These are phyloP conservation scores for Sula dactylatra DNA, from an alignment of 2,113 vertebrate species.

Conservation along the genomic window DNA sequence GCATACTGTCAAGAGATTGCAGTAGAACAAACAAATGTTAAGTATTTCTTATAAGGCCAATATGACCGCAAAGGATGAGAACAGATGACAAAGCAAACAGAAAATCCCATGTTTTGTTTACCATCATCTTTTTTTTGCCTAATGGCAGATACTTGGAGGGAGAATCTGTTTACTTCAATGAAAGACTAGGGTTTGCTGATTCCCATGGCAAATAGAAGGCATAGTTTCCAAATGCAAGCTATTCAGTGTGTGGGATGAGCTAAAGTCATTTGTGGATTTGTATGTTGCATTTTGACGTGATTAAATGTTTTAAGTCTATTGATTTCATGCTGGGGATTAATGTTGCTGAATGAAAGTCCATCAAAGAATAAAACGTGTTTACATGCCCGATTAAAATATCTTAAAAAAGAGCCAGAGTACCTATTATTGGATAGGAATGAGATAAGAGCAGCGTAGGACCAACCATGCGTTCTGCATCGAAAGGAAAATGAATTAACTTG, in stretches of 20 bases:
- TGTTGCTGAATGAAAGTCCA: constrained; percentile 60
- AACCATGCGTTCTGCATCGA: neutral
- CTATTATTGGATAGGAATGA: constrained; percentile 7
- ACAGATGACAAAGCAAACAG: neutral
- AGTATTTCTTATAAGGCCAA: neutral
- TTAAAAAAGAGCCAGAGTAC: neutral
- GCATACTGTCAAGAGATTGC: neutral
- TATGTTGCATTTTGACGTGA: constrained; percentile 50
- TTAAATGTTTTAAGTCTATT: constrained; percentile 67
- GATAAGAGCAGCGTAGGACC: neutral
- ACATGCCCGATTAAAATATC: constrained; percentile 52
- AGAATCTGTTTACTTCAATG: constrained; percentile 2
- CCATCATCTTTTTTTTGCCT: neutral
- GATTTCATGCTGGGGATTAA: constrained; percentile 70
- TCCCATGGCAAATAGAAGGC: neutral
- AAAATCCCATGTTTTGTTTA: constrained; percentile 11
- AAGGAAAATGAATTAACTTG: constrained; percentile 22
- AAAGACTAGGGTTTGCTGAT: neutral
- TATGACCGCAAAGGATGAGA: neutral
- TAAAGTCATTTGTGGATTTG: constrained; percentile 51
- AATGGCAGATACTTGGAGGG: neutral
- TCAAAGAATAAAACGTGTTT: constrained; percentile 58
- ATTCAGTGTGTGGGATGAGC: constrained; percentile 25
- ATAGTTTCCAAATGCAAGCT: neutral
- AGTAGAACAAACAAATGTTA: neutral